A percentile compares a stretch with the other conserved stretches of the same genome.
Evolutionary conservation across 2,797 vertebrate species (phyloP).

Genomic region (Rhinoraja longicauda): DNA sequence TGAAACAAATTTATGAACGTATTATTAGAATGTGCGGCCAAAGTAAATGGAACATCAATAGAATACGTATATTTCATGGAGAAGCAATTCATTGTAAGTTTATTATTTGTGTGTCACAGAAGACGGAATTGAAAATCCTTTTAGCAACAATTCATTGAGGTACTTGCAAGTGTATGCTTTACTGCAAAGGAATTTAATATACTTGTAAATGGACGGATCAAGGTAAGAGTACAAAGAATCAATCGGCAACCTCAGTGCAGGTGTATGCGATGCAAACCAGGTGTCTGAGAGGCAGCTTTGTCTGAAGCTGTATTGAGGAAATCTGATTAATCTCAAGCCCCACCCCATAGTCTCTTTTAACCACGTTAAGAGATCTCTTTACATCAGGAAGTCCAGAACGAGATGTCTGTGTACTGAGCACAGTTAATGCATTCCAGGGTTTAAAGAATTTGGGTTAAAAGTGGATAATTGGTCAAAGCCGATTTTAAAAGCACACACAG

Average conservation of each 20-base stretch:
- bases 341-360: constrained; percentile 69
- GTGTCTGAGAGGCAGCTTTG: constrained; percentile 85
- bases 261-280: constrained; percentile 84
- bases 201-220: constrained; percentile 65
- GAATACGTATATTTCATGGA: neutral
- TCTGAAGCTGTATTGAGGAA: constrained; percentile 83
- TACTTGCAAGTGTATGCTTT: constrained; percentile 49
- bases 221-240: constrained; percentile 58
- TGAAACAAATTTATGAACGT: neutral
- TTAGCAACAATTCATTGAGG: neutral
- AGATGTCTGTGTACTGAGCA: constrained; percentile 69
- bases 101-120: neutral
- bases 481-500: constrained; percentile 76
- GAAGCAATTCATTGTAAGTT: neutral
- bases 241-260: constrained; percentile 65
- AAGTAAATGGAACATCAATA: neutral
- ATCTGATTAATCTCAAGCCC: constrained; percentile 75
- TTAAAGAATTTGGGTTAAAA: constrained; percentile 81
- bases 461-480: constrained; percentile 83
- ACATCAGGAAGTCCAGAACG: constrained; percentile 74
- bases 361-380: constrained; percentile 67
- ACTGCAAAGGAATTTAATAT: constrained; percentile 44
- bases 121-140: neutral
- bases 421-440: constrained; percentile 67
- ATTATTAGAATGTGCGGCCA: neutral